Base-by-base conservation (phyloP, 2,888 invertebrate genomes). In the Agonopterix subpropinquella region DNA sequence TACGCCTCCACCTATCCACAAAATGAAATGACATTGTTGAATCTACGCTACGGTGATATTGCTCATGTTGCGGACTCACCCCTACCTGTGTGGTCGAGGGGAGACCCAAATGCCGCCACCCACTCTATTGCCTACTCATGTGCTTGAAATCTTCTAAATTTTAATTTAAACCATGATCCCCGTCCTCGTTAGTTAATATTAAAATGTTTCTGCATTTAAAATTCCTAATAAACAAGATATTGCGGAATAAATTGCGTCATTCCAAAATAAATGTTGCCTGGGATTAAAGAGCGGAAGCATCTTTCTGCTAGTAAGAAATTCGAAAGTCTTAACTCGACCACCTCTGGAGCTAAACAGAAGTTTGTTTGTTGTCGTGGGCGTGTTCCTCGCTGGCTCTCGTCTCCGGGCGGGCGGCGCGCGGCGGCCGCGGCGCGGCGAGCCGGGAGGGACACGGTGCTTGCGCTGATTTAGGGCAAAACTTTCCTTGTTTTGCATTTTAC, bases 401-500 rank as follows among this genome's bases (percentile, higher is more conserved):
- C 18, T 18, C 18, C 2, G 18, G 18, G 18, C 18, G n/a, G n/a
- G n/a, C n/a, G n/a, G n/a, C n/a, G n/a, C n/a, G n/a, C n/a, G n/a
- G n/a, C n/a, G n/a, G n/a, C n/a, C n/a, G n/a, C n/a, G 18, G 18
- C 53, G 46, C 51, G 28, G 28, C 52, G 61, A 61, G 65, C 58
- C 59, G 61, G 62, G 66, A 65, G 61, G 62, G 66, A 65, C 64
- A 61, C 61, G 70, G 69, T 69, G 70, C 70, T 69, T 70, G 65
- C 58, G 69, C 76, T 83, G 81, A 84, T 86, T 86, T 85, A 80
- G 73, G 76, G 77, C 65, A 67, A 77, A 86, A 85, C 71, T 85
- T 85, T 77, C 65, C 80, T 79, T 84, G 81, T 85, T 86, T 86
- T 78, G 80, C 77, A 86, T 85, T 84, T 78, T 75, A 79, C 73